Evolutionary conservation across 1,140 invertebrate species (phyloP).

Genomic region (Eumaeus atala): DNA sequence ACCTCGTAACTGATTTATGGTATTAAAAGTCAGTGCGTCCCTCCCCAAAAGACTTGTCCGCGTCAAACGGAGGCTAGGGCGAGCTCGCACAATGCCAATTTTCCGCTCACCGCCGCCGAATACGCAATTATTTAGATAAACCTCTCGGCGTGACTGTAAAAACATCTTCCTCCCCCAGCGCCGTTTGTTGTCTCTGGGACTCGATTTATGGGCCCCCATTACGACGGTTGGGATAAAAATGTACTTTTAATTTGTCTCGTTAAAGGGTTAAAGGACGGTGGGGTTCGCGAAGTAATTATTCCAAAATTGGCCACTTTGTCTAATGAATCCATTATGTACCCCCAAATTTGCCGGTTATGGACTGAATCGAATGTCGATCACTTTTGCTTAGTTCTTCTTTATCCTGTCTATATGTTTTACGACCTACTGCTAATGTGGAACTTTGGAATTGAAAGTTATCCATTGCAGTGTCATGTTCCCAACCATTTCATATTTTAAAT

Average conservation of each 20-base stretch:
- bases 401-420: too few relatives aligned
- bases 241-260: conserved; percentile 74
- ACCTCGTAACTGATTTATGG: conserved; percentile 17
- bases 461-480: too few relatives aligned
- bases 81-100: conserved; percentile 67
- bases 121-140: conserved; percentile 74
- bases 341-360: conserved; percentile 50
- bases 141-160: conserved; percentile 71
- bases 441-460: too few relatives aligned
- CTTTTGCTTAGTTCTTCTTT: neutral
- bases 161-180: conserved; percentile 66
- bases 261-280: conserved; percentile 71
- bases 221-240: conserved; percentile 70
- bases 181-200: conserved; percentile 69
- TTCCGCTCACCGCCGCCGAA: conserved; percentile 69
- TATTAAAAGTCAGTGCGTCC: conserved; percentile 25
- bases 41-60: conserved; percentile 30
- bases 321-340: conserved; percentile 67
- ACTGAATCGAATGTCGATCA: conserved; percentile 56
- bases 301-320: conserved; percentile 70
- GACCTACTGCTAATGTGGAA: too few relatives aligned
- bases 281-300: conserved; percentile 71
- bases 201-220: conserved; percentile 69
- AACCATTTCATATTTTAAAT: too few relatives aligned
- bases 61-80: conserved; percentile 35